Evolutionary conservation across 2,797 vertebrate species (phyloP).

Genomic region (Gallinago nigripennis): DNA sequence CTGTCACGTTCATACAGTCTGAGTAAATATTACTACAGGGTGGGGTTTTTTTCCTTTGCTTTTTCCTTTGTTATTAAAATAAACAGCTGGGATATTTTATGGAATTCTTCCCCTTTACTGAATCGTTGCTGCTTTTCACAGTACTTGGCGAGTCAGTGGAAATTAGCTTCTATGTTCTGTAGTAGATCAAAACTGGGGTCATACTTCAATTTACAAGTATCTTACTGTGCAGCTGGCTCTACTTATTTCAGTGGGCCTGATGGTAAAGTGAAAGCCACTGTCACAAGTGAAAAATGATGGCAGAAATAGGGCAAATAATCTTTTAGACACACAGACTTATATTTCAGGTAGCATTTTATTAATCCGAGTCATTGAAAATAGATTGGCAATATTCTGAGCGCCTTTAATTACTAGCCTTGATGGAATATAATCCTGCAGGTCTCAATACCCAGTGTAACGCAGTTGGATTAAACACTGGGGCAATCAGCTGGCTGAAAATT

Average conservation of each 20-base stretch:
- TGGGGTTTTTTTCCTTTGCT: background rate
- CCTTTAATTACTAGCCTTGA: background rate
- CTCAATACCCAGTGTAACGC: background rate
- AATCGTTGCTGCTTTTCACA: background rate
- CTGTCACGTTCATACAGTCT: background rate
- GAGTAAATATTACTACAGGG: background rate
- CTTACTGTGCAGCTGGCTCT: background rate
- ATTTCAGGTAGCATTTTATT: background rate
- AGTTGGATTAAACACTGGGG: background rate
- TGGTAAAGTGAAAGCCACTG: background rate
- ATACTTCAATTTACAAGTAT: background rate
- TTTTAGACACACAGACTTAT: background rate
- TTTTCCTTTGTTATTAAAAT: background rate
- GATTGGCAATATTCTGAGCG: background rate
- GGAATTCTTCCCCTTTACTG: background rate
- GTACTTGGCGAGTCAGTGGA: background rate
- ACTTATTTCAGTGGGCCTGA: background rate
- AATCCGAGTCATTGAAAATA: background rate
- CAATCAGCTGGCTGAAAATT: background rate
- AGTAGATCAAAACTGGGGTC: background rate
- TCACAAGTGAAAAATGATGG: background rate
- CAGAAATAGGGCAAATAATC: background rate
- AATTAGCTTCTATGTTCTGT: background rate
- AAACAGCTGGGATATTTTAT: background rate
- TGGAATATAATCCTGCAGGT: background rate